These are phyloP conservation scores for Hippocampus barbouri DNA, from an alignment of 2,113 vertebrate genomes.

Conservation along the genomic window DNA sequence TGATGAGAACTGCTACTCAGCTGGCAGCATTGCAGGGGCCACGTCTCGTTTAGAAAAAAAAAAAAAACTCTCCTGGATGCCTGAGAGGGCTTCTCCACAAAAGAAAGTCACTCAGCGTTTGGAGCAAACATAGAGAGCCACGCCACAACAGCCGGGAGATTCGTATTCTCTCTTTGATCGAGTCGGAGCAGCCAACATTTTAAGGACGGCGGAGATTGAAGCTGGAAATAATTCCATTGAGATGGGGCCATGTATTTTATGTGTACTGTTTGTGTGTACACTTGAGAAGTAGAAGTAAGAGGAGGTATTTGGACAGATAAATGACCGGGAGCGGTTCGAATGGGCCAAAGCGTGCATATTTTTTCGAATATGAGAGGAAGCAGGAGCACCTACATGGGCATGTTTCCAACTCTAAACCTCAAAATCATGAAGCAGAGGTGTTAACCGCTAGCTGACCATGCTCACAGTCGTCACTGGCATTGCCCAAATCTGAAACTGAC, in stretches of 20 bases:
- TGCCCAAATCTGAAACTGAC: neutral
- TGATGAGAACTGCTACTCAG: constrained; percentile 54
- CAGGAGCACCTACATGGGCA: neutral
- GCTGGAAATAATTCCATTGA: constrained; percentile 18
- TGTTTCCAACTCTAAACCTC: neutral
- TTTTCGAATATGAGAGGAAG: neutral
- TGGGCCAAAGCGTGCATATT: neutral
- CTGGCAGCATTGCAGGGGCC: constrained; percentile 55
- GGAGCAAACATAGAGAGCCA: constrained; percentile 50
- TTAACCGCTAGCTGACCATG: neutral
- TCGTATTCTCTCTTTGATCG: constrained; percentile 25
- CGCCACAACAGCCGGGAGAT: constrained; percentile 38
- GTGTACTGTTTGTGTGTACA: neutral
- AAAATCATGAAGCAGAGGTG: neutral
- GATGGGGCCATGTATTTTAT: neutral
- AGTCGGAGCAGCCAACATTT: constrained; percentile 22
- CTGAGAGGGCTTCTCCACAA: constrained; percentile 55
- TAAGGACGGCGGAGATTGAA: constrained; percentile 11
- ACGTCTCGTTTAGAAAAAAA: constrained; percentile 61
- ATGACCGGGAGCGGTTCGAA: neutral
- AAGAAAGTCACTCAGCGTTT: constrained; percentile 69
- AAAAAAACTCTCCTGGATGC: constrained; percentile 42
- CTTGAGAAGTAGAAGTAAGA: neutral
- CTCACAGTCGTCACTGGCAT: neutral
- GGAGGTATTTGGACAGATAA: neutral